phyloP scores from a whole-genome alignment of 35 echinoderm and acorn worm genomes.

The Apostichopus californicus region DNA sequence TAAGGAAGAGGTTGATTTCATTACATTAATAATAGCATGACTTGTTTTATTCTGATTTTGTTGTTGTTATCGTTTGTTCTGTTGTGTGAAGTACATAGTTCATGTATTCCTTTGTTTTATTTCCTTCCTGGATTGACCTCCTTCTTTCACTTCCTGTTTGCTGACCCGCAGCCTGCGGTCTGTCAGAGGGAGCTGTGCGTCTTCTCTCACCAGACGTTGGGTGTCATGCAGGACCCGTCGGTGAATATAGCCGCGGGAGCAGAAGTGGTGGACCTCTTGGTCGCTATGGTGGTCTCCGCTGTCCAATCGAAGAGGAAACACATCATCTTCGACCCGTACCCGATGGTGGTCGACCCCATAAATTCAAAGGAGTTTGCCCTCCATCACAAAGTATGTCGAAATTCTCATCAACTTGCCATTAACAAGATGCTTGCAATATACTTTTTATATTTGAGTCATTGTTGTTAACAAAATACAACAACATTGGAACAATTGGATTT shows the following conservation, averaged over 20 bases:
- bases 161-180: constrained; percentile 76
- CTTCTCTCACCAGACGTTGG: constrained; percentile 92
- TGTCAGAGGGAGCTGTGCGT: constrained; percentile 99
- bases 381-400: constrained; percentile 68
- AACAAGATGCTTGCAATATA: too few relatives aligned
- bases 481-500: too few relatives aligned
- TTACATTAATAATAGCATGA: too few relatives aligned
- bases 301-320: constrained; percentile 81
- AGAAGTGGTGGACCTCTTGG: constrained; percentile 96
- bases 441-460: too few relatives aligned
- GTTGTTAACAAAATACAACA: too few relatives aligned
- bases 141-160: background rate
- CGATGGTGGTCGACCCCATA: constrained; percentile 91
- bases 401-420: background rate
- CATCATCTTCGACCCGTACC: constrained; percentile 96
- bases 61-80: too few relatives aligned
- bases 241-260: constrained; percentile 95
- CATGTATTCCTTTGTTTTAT: background rate
- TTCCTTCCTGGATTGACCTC: background rate
- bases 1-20: too few relatives aligned
- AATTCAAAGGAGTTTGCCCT: constrained; percentile 97
- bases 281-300: constrained; percentile 84
- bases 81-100: background rate
- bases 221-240: constrained; percentile 93
- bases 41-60: too few relatives aligned